Conservation (phyloP, 2,797 vertebrate species). For the Gephyroberyx darwinii region DNA sequence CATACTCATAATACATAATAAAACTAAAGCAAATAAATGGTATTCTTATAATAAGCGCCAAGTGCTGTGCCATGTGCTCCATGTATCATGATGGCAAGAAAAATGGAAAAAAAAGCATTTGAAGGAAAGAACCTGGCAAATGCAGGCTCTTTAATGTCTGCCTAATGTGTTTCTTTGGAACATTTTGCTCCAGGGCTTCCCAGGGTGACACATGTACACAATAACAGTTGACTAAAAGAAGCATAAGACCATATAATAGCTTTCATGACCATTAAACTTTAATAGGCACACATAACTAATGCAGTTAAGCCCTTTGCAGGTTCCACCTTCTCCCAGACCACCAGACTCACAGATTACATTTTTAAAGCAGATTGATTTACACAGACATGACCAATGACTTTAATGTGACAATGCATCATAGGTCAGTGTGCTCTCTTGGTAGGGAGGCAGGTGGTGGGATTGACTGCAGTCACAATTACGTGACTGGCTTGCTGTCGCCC, state of each 20-base stretch:
- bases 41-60: conserved; percentile 26
- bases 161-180: conserved; percentile 67
- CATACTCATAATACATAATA: conserved; percentile 32
- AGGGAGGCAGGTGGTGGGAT: conserved; percentile 20
- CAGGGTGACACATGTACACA: conserved; percentile 69
- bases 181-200: conserved; percentile 62
- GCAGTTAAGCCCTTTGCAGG: conserved; percentile 57
- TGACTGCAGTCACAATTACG: conserved; percentile 45
- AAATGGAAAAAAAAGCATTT: conserved; percentile 38
- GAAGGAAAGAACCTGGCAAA: conserved; percentile 59
- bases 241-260: conserved; percentile 59
- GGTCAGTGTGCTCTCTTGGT: conserved; percentile 41
- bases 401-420: conserved; percentile 64
- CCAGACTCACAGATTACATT: conserved; percentile 63
- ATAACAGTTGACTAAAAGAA: conserved; percentile 62
- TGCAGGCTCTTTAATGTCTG: conserved; percentile 56
- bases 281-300: conserved; percentile 71
- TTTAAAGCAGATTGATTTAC: conserved; percentile 71
- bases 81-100: conserved; percentile 34
- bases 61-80: conserved; percentile 4
- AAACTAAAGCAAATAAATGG: conserved; percentile 30
- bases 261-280: conserved; percentile 72
- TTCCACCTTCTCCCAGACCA: conserved; percentile 48
- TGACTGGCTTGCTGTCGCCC: conserved; percentile 48
- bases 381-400: conserved; percentile 62